Evolutionary conservation across 2,797 vertebrate genomes (phyloP).

Genomic region (Mycteria americana): DNA sequence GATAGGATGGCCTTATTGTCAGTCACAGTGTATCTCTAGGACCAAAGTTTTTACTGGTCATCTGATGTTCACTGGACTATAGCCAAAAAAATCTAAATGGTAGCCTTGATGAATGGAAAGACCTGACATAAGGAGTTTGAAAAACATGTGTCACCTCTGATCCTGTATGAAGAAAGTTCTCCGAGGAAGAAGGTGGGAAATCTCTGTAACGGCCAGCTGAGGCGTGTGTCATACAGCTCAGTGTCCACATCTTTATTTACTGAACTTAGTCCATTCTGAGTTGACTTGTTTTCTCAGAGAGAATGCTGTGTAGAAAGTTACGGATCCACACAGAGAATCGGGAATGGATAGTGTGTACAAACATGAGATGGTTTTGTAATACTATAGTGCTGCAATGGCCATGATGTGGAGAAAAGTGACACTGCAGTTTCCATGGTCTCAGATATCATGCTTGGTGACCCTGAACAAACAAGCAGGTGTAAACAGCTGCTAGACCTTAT

Average conservation of each 20-base stretch:
- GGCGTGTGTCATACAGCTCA: neutral
- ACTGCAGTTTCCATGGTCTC: neutral
- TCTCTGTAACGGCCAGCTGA: neutral
- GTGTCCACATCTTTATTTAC: neutral
- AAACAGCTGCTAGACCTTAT: constrained; percentile 25
- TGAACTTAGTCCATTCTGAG: neutral
- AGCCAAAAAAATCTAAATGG: neutral
- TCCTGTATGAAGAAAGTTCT: neutral
- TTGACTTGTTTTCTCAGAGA: neutral
- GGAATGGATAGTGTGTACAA: neutral
- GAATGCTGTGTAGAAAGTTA: neutral
- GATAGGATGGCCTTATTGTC: neutral
- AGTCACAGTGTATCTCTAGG: neutral
- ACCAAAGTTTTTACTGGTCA: neutral
- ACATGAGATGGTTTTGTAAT: neutral
- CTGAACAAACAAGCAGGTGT: neutral
- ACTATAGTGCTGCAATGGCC: neutral
- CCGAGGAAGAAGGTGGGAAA: neutral
- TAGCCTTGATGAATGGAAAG: neutral
- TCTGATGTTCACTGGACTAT: neutral
- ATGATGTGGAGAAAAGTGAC: neutral
- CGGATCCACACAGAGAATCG: neutral
- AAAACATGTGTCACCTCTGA: neutral
- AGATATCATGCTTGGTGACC: neutral
- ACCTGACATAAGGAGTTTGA: neutral